These are phyloP conservation scores for Toxonevra muliebris DNA, from an alignment of 2,888 invertebrate genomes.

Conservation along the genomic window DNA sequence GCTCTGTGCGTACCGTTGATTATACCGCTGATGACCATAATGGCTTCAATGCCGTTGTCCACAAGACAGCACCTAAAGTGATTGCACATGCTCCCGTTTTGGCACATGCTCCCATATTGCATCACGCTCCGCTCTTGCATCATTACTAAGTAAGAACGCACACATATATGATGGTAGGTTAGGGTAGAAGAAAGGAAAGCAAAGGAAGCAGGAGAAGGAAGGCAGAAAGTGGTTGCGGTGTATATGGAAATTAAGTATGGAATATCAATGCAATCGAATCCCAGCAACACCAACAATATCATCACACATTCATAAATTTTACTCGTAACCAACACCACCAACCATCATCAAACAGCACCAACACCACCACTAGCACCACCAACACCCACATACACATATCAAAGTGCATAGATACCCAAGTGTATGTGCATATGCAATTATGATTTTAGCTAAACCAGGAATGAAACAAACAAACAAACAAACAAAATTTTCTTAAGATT, in stretches of 20 bases:
- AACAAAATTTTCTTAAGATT: slow-evolving; percentile 10
- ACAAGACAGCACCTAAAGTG: slow-evolving; percentile 70
- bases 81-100: slow-evolving; percentile 44
- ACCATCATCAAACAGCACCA: slow-evolving; percentile 1
- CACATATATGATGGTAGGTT: too few species aligned
- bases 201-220: slow-evolving; percentile 21
- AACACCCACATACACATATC: slow-evolving; percentile 10
- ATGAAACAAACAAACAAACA: slow-evolving; percentile 26
- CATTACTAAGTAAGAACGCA: slow-evolving; percentile 56
- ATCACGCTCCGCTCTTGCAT: slow-evolving; percentile 62
- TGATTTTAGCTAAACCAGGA: slow-evolving; percentile 32
- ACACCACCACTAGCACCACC: slow-evolving; percentile 10
- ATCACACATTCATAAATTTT: too few species aligned
- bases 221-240: slow-evolving; percentile 1
- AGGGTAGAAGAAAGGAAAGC: slow-evolving; percentile 24
- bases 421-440: background rate
- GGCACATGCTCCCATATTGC: slow-evolving; percentile 53
- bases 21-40: slow-evolving; percentile 77
- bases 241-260: background rate
- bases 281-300: slow-evolving; percentile 4
- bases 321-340: background rate
- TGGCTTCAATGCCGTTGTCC: slow-evolving; percentile 77
- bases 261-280: too few species aligned
- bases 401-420: background rate
- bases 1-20: slow-evolving; percentile 68